phyloP scores from a whole-genome alignment of 1,140 invertebrate species.

The Macrocentrus cingulum region DNA sequence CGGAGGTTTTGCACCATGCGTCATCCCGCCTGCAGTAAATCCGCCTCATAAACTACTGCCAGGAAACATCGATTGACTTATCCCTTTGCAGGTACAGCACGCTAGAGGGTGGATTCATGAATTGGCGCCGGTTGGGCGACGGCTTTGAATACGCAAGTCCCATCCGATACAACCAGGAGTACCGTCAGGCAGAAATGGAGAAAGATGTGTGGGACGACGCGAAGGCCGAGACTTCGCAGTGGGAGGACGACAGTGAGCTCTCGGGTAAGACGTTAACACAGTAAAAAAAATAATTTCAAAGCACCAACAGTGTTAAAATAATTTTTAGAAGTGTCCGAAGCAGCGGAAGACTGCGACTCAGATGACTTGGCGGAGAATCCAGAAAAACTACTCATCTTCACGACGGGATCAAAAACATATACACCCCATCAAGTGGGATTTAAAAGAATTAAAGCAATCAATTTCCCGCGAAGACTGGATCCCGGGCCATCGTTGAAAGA shows the following conservation, averaged over 20 bases:
- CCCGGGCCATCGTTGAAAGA: slow-evolving; percentile 71
- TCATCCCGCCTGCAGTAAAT: slow-evolving; percentile 55
- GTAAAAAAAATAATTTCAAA: slow-evolving; percentile 19
- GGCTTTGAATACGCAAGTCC: slow-evolving; percentile 60
- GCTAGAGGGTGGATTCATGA: slow-evolving; percentile 58
- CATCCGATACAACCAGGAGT: slow-evolving; percentile 63
- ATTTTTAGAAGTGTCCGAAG: slow-evolving; percentile 43
- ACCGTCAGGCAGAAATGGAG: slow-evolving; percentile 60
- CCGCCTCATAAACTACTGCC: slow-evolving; percentile 1
- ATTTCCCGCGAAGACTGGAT: slow-evolving; percentile 71
- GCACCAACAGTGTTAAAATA: not conserved
- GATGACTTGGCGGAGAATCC: slow-evolving; percentile 59
- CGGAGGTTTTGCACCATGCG: slow-evolving; percentile 51
- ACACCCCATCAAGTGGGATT: slow-evolving; percentile 87
- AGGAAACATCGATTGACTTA: not conserved
- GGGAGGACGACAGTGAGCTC: slow-evolving; percentile 40
- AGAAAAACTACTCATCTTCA: slow-evolving; percentile 84
- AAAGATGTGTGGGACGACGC: slow-evolving; percentile 43
- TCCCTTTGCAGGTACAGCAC: slow-evolving; percentile 46
- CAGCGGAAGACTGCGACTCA: slow-evolving; percentile 56
- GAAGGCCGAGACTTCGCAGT: slow-evolving; percentile 40
- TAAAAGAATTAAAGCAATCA: slow-evolving; percentile 75
- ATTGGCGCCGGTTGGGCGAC: slow-evolving; percentile 58
- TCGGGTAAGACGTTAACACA: slow-evolving; percentile 27
- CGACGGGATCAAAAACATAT: slow-evolving; percentile 81